Evolutionary conservation across 2,797 vertebrate species (phyloP).

Genomic region (Leptodactylus fallax): DNA sequence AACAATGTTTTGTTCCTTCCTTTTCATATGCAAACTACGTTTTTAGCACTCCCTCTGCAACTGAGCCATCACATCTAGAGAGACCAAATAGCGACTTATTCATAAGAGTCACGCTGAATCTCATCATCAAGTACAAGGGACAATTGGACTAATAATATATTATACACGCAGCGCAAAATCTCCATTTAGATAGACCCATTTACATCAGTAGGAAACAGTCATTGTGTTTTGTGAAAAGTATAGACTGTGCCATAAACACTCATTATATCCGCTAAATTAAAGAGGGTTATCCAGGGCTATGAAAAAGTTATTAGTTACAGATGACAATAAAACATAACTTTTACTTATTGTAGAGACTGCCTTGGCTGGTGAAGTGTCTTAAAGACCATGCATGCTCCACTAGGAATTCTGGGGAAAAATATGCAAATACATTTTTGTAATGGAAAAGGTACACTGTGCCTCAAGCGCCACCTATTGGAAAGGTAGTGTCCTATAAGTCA

Average conservation of each 20-base stretch:
- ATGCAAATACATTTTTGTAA: too few species aligned
- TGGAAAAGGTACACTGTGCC: too few species aligned
- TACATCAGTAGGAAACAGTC: not conserved
- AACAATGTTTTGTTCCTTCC: not conserved
- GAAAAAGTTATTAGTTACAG: not conserved
- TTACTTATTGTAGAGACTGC: too few species aligned
- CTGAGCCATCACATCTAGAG: not conserved
- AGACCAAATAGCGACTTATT: not conserved
- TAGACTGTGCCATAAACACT: not conserved
- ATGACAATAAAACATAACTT: too few species aligned
- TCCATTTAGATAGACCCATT: not conserved
- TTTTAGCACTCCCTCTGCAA: not conserved
- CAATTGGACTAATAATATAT: not conserved
- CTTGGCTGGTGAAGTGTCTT: too few species aligned
- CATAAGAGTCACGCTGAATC: not conserved
- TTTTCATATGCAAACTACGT: not conserved
- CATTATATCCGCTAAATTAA: not conserved
- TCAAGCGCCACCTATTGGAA: too few species aligned
- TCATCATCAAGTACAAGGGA: not conserved
- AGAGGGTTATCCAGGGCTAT: not conserved
- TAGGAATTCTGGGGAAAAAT: too few species aligned
- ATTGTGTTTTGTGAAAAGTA: too few species aligned
- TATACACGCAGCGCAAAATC: not conserved
- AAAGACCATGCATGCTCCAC: too few species aligned
- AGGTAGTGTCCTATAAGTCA: too few species aligned